These are phyloP conservation scores for Timandra comae DNA, from an alignment of 2,888 invertebrate genomes.

Conservation along the genomic window DNA sequence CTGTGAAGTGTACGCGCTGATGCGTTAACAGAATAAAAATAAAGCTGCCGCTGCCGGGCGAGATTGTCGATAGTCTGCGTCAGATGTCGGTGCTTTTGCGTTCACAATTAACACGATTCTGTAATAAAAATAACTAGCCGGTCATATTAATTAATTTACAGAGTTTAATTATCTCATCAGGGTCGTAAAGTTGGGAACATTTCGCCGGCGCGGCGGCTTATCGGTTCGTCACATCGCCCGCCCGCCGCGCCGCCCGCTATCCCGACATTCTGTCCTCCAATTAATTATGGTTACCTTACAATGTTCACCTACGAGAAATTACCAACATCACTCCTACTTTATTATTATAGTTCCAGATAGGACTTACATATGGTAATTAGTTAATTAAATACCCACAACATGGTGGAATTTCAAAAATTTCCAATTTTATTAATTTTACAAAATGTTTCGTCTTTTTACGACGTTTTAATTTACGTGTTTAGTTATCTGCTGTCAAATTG, in stretches of 20 bases:
- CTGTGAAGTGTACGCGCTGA: slow-evolving; percentile 21
- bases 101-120: slow-evolving; percentile 48
- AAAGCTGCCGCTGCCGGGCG: slow-evolving; percentile 12
- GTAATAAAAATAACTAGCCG: slow-evolving; percentile 58
- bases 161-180: slow-evolving; percentile 71
- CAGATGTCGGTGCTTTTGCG: slow-evolving; percentile 49
- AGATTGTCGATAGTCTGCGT: slow-evolving; percentile 12
- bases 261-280: slow-evolving; percentile 22
- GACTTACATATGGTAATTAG: slow-evolving; percentile 24
- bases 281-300: slow-evolving; percentile 32
- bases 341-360: slow-evolving; percentile 21
- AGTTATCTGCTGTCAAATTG: not conserved
- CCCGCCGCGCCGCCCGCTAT: slow-evolving; percentile 18
- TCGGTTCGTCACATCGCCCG: slow-evolving; percentile 60
- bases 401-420: slow-evolving; percentile 12
- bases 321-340: slow-evolving; percentile 37
- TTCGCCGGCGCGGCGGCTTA: slow-evolving; percentile 50
- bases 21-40: slow-evolving; percentile 15
- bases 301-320: slow-evolving; percentile 56
- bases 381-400: slow-evolving; percentile 19
- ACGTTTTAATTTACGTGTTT: not conserved
- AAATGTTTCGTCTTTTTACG: slow-evolving; percentile 7
- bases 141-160: slow-evolving; percentile 67
- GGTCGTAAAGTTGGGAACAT: slow-evolving; percentile 53
- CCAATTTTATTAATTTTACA: slow-evolving; percentile 10